Evolutionary conservation across 2,113 vertebrate species (phyloP).

Genomic region (Manacus vitellinus): DNA sequence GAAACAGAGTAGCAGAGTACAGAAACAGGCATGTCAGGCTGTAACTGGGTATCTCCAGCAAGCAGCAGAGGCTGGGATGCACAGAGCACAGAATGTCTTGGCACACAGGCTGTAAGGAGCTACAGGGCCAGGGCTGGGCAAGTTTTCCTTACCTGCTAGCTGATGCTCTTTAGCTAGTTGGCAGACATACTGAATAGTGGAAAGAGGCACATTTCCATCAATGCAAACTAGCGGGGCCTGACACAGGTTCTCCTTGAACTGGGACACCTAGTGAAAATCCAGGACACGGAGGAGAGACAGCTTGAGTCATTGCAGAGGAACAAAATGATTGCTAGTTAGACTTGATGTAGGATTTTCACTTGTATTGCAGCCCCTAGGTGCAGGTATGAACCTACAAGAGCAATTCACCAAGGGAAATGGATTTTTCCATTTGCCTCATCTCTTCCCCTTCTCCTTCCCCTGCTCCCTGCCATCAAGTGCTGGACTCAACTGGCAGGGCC

Average conservation of each 20-base stretch:
- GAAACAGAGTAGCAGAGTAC: neutral
- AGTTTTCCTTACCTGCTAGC: conserved; percentile 75
- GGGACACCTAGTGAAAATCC: conserved; percentile 78
- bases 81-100: neutral
- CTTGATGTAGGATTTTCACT: neutral
- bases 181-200: conserved; percentile 87
- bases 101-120: neutral
- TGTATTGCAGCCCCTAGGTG: neutral
- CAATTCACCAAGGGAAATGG: neutral
- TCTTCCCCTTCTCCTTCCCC: neutral
- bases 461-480: neutral
- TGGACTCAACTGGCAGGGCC: neutral
- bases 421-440: neutral
- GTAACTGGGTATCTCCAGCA: neutral
- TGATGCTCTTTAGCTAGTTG: conserved; percentile 77
- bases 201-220: conserved; percentile 86
- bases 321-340: neutral
- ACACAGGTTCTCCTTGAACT: conserved; percentile 80
- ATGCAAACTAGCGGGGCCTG: conserved; percentile 81
- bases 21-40: neutral
- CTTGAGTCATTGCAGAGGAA: neutral
- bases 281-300: neutral
- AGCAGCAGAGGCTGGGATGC: neutral
- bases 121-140: neutral
- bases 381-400: neutral